Evolutionary conservation across 2,888 invertebrate species (phyloP), one percentile per base, ranked within the genome.

Genomic region (Apamea monoglypha): DNA sequence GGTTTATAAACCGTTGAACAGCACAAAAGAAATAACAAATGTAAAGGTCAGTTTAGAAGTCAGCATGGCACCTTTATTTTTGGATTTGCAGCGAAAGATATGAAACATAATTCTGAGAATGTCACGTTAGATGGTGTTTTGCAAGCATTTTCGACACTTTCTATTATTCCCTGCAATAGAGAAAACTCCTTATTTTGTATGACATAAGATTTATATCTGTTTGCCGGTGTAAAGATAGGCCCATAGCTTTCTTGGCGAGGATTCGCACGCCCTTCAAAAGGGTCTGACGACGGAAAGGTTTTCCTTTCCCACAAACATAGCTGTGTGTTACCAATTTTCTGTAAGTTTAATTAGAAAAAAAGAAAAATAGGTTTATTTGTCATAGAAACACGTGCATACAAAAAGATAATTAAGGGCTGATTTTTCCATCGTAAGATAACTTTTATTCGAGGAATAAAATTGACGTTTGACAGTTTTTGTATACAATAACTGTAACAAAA

Each of bases 1-100:
- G 53, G 68, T 72, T 72, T 66, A 76, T n/a, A 74, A 81, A 71
- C 73, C 73, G 47, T 70, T 82, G 73, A 74, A 87, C 78, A 74
- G 73, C 78, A 90, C 87, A 85, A 90, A 85, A 88, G 77, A 86
- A 87, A 87, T 89, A 89, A 88, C 86, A 84, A 87, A 90, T 88
- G 81, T 72, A 40, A 77, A 88, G 88, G 87, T 88, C 86, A 85
- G 71, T 78, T 69, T 59, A 86, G 80, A 87, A 91, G 90, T 90
- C 88, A 89, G 84, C 63, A 76, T 64, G 63, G 80, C 82, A 87
- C 81, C 78, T 90, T 89, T 83, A 86, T 88, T 86, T 88, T 80
- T 73, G 80, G 84, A 69, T 89, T 86, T 87, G 81, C 84, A 88
- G 87, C 81, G 56, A 86, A 90, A 89, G 80, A 84, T 85, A 88